Percentiles rank a stretch among this genome's conserved stretches.
These are phyloP conservation scores for Erythrolamprus reginae DNA, from an alignment of 2,113 vertebrate species.

Conservation along the genomic window DNA sequence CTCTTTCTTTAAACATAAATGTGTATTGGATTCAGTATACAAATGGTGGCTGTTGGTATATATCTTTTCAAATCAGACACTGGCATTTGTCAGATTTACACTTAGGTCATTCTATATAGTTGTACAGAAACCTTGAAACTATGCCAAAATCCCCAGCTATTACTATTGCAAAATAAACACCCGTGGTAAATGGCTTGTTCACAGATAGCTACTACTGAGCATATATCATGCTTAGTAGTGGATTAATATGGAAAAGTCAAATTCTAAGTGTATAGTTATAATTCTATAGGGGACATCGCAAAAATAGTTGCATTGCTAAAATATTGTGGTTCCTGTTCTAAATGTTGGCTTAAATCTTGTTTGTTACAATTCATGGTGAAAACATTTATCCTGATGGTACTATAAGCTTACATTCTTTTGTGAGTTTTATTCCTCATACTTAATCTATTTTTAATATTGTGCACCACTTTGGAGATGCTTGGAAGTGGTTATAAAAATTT, in stretches of 20 bases:
- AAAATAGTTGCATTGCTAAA: neutral
- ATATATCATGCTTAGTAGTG: neutral
- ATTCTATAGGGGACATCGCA: neutral
- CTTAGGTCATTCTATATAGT: slow-evolving; percentile 33
- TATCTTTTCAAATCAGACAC: slow-evolving; percentile 37
- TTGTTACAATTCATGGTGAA: neutral
- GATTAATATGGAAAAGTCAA: slow-evolving; percentile 3
- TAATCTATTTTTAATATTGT: neutral
- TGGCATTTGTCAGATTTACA: slow-evolving; percentile 53
- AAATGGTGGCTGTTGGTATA: slow-evolving; percentile 1
- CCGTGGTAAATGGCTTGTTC: neutral
- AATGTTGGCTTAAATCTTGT: neutral
- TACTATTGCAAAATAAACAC: slow-evolving; percentile 23
- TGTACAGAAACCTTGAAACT: slow-evolving; percentile 33
- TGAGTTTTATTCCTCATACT: neutral
- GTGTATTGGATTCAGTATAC: slow-evolving; percentile 25
- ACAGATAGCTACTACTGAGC: neutral
- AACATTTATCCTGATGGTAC: neutral
- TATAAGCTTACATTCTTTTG: neutral
- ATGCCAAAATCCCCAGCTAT: slow-evolving; percentile 24
- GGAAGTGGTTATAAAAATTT: neutral
- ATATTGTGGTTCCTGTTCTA: neutral
- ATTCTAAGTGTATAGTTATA: fast-evolving
- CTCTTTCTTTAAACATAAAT: slow-evolving; percentile 46
- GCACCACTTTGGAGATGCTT: neutral